Conservation (phyloP, 1,140 invertebrate genomes). For the Parasteatoda tepidariorum region DNA sequence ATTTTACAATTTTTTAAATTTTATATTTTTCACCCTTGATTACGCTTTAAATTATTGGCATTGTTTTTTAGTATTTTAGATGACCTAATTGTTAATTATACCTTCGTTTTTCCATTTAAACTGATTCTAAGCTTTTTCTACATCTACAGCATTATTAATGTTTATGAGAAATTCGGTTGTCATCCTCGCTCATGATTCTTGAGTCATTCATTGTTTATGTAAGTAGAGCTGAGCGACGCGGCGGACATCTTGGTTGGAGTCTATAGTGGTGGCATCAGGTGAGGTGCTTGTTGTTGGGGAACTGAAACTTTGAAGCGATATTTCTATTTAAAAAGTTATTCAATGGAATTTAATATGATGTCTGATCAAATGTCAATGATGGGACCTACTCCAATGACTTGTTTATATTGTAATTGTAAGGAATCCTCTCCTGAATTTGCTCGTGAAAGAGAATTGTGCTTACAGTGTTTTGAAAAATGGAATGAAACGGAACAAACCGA, state of each 20-base stretch:
- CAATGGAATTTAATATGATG: conserved; percentile 56
- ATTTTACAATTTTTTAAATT: conserved; percentile 5
- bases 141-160: not conserved
- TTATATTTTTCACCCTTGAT: conserved; percentile 29
- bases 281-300: not conserved
- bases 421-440: conserved; percentile 51
- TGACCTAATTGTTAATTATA: not conserved
- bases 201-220: conserved; percentile 32
- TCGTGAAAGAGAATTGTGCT: conserved; percentile 82
- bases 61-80: conserved; percentile 10
- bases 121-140: too few relatives aligned
- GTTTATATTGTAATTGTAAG: conserved; percentile 44
- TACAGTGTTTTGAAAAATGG: conserved; percentile 88
- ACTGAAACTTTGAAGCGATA: not conserved
- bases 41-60: conserved; percentile 55
- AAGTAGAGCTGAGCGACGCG: not conserved
- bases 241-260: conserved; percentile 55
- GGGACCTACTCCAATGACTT: conserved; percentile 36
- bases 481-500: conserved; percentile 82
- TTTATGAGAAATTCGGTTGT: not conserved
- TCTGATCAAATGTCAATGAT: conserved; percentile 41
- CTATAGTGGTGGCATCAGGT: conserved; percentile 21
- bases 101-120: not conserved
- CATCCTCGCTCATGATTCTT: not conserved
- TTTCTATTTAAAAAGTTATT: not conserved